phyloP scores from a whole-genome alignment of 2,888 invertebrate genomes.

The Lordiphosa andalusiaca region DNA sequence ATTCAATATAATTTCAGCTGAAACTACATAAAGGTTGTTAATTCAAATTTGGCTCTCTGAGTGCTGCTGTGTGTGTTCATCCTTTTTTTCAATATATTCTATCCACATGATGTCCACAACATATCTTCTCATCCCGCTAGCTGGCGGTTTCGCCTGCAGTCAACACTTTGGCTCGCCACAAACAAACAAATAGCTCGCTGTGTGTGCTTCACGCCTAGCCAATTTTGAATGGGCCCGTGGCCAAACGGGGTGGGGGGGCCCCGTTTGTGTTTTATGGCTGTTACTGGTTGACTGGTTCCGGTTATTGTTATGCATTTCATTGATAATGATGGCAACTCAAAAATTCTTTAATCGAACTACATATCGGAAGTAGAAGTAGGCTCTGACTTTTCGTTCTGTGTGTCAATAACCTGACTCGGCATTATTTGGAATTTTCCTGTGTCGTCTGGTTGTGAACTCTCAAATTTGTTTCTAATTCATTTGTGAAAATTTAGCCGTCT shows the following conservation, averaged over 20 bases:
- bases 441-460: constrained; percentile 5
- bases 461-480: constrained; percentile 24
- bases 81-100: too few relatives aligned
- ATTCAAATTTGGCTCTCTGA: too few relatives aligned
- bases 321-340: constrained; percentile 10
- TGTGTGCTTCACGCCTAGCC: constrained; percentile 14
- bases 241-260: too few relatives aligned
- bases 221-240: constrained; percentile 13
- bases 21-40: too few relatives aligned
- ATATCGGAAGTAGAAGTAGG: constrained; percentile 13
- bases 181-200: background rate
- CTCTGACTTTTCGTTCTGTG: background rate
- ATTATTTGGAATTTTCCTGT: constrained; percentile 15
- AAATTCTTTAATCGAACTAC: background rate
- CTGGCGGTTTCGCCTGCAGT: too few relatives aligned
- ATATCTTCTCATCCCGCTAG: background rate
- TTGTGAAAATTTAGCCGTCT: constrained; percentile 29
- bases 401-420: constrained; percentile 4
- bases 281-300: constrained; percentile 19
- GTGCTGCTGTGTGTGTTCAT: too few relatives aligned
- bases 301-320: constrained; percentile 18
- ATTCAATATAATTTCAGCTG: too few relatives aligned
- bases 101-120: too few relatives aligned
- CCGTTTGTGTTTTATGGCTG: constrained; percentile 6
- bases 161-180: too few relatives aligned